Evolutionary conservation across 2,113 vertebrate genomes (phyloP), one percentile per base, ranked within the genome.

Genomic region (Pycnonotus jocosus): DNA sequence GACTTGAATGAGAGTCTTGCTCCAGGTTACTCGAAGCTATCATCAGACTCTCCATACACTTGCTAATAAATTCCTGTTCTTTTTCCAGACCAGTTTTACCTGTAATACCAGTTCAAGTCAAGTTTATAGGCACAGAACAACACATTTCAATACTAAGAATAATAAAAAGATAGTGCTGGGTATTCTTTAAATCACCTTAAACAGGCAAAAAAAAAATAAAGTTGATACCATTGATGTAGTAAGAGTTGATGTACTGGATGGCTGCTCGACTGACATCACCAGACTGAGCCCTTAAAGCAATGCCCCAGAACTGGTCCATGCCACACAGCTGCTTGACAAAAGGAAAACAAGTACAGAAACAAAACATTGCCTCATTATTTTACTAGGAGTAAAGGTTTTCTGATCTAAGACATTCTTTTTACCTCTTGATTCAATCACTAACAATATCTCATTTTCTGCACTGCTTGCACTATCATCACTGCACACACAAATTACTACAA

Each of bases 301-400:
- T 99, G 17, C 99, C 99, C 99, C 99, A 99, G 95, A 99, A 98
- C 64, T 99, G 99, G 97, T 99, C 99, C 99, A 99, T 99, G 84
- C 99, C 99, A 97, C 99, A 99, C 87, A 99, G 91, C 99, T 99
- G 97, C 7, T 86, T 13, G 50, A 73, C 76, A 69, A 35, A 69
- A 76, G 30, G 25, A 50, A 90, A 95, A 76, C 19, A 70, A 58
- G 70, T 24, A 88, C 19, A 93, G 60, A 92, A 95, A 92, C 12
- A 62, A 91, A 69, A 30, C 19, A 23, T 9, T 47, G 56, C 61
- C 45, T 80, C 38, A 11, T 68, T 57, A 65, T 82, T 93, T 79
- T 21, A 77, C 31, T 79, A 10, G 13, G 16, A 86, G 12, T 5
- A 24, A 71, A 13, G 10, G 2, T 85, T 61, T 86, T 90, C 62